Conservation (phyloP, 2,113 vertebrate genomes). For the human (Homo sapiens) region GRCh38 chr7:144278001-144278500, state of each 20-base stretch:
- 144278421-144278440: conserved; percentile 94
- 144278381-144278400: conserved; percentile 86
- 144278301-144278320: conserved; percentile 85
- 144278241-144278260: not conserved
- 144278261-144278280: not conserved
- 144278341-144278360: conserved; percentile 97
- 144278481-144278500: not conserved
- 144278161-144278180: not conserved
- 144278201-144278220: not conserved
- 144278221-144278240: not conserved
- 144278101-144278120: not conserved
- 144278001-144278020: not conserved
- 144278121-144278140: not conserved
- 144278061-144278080: not conserved
- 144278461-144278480: conserved; percentile 95
- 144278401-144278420: conserved; percentile 94
- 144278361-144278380: conserved; percentile 92
- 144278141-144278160: not conserved
- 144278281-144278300: not conserved
- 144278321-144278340: conserved; percentile 93
- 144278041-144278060: fast-evolving
- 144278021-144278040: not conserved
- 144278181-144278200: not conserved
- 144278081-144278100: not conserved
- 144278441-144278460: conserved; percentile 97